Base-by-base conservation (phyloP, 2,113 vertebrate species). In the Verasper variegatus region DNA sequence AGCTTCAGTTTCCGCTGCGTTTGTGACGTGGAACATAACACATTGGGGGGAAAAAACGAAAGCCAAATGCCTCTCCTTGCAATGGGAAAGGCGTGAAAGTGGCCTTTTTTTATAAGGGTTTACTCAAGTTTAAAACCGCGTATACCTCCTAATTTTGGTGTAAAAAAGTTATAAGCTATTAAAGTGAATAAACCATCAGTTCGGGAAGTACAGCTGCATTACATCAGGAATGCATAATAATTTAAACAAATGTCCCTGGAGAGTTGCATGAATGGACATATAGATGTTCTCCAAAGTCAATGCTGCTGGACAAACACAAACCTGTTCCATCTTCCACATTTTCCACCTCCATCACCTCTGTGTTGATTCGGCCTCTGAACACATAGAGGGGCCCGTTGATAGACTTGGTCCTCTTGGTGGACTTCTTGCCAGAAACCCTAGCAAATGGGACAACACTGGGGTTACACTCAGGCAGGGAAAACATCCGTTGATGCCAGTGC, bases 311-410 rank as follows among this genome's bases (percentile, higher is more conserved):
- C 40, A 82, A 80, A 87, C 71, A 92, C 92, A 69, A 92, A 99
- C 98, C 98, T 94, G 98, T 99, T 84, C 98, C 98, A 23, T 99
- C 98, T 82, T 99, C 98, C 76, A 99, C 97, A 24, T 99, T 99
- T 92, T 99, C 98, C 83, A 99, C 98, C 88, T 99, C 98, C 98
- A 99, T 99, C 87, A 99, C 98, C 87, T 99, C 98, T 0, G 98
- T 99, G 93, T 98, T 99, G 94, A 99, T 99, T 51, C 98, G 93
- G 2, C 98, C 98, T 75, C 98, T 96, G 95, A 99, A 99, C 89
- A 99, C 95, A 81, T 98, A 99, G 57, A 96, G 95, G 63, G 97
- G 97, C 42, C 97, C 98, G 0, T 98, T 99, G 92, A 98, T 95
- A 40, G 98, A 99, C 87, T 99, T 99, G 63, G 97, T 97, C 92